Percentiles rank a stretch among this genome's conserved stretches.
Conservation (phyloP, 1,140 invertebrate genomes). For the Papilio helenus region DNA sequence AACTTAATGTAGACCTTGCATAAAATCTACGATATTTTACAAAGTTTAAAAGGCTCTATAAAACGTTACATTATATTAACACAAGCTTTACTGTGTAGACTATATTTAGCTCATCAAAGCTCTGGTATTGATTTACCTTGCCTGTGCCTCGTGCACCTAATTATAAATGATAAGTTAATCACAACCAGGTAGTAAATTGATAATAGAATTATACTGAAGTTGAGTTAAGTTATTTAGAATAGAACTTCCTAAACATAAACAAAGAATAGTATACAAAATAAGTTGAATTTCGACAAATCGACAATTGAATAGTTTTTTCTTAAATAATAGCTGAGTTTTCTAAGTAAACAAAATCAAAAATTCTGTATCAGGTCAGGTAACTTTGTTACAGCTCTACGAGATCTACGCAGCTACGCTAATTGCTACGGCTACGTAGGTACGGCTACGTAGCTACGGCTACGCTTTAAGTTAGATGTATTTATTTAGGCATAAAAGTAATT, state of each 20-base stretch:
- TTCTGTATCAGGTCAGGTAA: no score
- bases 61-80: not conserved
- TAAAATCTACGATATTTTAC: not conserved
- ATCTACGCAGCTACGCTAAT: no score
- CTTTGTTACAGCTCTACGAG: no score
- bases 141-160: not conserved
- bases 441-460: not conserved
- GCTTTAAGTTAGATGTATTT: not conserved
- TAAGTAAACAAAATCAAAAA: no score
- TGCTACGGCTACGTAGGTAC: not conserved
- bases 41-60: not conserved
- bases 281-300: no score
- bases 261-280: no score
- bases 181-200: not conserved
- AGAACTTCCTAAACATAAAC: no score
- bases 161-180: not conserved
- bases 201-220: not conserved
- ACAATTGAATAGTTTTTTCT: no score
- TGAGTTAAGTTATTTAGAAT: no score
- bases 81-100: not conserved
- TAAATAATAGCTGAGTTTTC: no score
- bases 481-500: no score
- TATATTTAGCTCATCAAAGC: conserved; percentile 21
- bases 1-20: not conserved
- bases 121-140: conserved; percentile 9